phyloP scores from a whole-genome alignment of 2,888 invertebrate species.

The Papilio gigon region DNA sequence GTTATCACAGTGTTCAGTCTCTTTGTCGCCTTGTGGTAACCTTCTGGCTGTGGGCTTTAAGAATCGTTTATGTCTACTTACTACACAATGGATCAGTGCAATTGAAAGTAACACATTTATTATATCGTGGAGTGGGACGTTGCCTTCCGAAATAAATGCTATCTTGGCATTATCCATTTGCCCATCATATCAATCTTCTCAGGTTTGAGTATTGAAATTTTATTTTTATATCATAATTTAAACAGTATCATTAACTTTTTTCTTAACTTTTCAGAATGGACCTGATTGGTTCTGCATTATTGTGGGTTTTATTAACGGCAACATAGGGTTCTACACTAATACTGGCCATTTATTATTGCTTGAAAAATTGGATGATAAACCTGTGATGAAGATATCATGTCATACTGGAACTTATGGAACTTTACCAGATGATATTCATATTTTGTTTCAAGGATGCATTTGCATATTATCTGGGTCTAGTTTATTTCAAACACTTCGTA shows the following conservation, averaged over 20 bases:
- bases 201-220: conserved; percentile 55
- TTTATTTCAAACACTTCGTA: conserved; percentile 90
- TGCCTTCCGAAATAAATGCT: conserved; percentile 68
- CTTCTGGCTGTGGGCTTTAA: conserved; percentile 69
- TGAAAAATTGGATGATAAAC: conserved; percentile 92
- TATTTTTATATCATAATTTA: not conserved
- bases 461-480: conserved; percentile 90
- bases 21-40: conserved; percentile 75
- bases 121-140: conserved; percentile 76
- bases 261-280: conserved; percentile 77
- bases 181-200: conserved; percentile 74
- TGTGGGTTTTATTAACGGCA: conserved; percentile 93
- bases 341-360: conserved; percentile 90
- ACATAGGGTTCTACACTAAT: conserved; percentile 94
- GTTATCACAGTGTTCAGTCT: conserved; percentile 72
- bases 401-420: conserved; percentile 83
- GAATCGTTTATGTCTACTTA: conserved; percentile 70
- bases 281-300: conserved; percentile 97
- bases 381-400: conserved; percentile 90
- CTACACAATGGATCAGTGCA: conserved; percentile 76
- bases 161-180: conserved; percentile 71
- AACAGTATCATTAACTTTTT: conserved; percentile 26
- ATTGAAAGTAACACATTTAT: conserved; percentile 72
- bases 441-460: conserved; percentile 87
- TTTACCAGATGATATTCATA: conserved; percentile 86